These are phyloP conservation scores for Camponotus fellah DNA, from an alignment of 2,888 invertebrate genomes.

Conservation along the genomic window DNA sequence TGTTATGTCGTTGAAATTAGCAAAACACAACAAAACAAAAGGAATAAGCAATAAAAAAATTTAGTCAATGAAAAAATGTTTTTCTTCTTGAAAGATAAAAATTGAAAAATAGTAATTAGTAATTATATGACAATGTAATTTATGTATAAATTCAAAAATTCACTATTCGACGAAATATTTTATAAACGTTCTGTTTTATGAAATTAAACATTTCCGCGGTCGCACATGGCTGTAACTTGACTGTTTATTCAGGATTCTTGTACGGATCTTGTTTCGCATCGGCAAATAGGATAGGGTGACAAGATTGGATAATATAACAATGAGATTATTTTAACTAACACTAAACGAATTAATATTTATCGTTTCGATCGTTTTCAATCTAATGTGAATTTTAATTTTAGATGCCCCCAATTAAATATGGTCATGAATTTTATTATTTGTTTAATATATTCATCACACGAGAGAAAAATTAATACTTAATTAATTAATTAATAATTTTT, in stretches of 20 bases:
- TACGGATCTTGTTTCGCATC: background rate
- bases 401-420: background rate
- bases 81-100: background rate
- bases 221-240: background rate
- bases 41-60: background rate
- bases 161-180: background rate
- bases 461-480: too few species aligned
- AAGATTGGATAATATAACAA: background rate
- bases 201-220: background rate
- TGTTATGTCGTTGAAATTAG: background rate
- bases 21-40: background rate
- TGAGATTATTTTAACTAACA: background rate
- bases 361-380: background rate
- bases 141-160: background rate
- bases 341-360: background rate
- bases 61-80: background rate
- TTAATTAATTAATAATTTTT: too few species aligned
- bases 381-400: background rate
- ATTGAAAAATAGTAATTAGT: background rate
- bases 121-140: background rate
- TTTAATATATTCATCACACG: too few species aligned
- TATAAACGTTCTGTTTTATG: background rate
- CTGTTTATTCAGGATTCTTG: background rate
- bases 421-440: background rate
- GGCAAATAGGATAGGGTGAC: slow-evolving; percentile 7